Evolutionary conservation across 2,797 vertebrate genomes (phyloP).

Genomic region (Capromys pilorides): DNA sequence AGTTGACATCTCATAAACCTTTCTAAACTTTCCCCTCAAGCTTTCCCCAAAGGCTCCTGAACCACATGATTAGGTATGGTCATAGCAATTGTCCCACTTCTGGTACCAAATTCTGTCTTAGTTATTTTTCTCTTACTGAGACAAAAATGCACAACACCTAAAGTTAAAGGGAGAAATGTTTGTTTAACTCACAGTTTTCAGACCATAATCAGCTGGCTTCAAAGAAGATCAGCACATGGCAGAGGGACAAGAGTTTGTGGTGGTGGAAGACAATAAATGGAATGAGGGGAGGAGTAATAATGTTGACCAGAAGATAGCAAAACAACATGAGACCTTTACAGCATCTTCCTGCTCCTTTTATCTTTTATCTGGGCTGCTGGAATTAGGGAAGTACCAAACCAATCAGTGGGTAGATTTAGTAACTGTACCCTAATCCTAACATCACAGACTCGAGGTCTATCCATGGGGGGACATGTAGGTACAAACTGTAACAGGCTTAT

Average conservation of each 20-base stretch:
- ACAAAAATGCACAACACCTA: not conserved
- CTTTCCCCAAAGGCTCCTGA: not conserved
- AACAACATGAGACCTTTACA: not conserved
- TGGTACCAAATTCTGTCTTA: not conserved
- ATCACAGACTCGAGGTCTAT: not conserved
- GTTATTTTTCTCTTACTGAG: not conserved
- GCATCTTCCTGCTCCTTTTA: not conserved
- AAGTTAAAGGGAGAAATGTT: not conserved
- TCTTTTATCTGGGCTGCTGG: not conserved
- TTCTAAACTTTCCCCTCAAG: not conserved
- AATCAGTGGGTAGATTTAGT: not conserved
- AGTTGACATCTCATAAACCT: too few species aligned
- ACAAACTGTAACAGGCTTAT: not conserved
- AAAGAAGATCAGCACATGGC: not conserved
- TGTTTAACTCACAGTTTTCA: not conserved
- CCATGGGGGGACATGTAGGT: not conserved
- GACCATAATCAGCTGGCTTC: not conserved
- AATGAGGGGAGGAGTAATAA: not conserved
- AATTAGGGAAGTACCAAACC: not conserved
- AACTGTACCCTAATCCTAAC: not conserved
- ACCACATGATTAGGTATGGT: not conserved
- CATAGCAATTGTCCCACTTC: not conserved
- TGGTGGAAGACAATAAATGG: not conserved
- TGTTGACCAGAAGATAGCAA: not conserved
- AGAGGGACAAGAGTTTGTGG: not conserved